Base-by-base conservation (phyloP, 2,797 vertebrate species). In the Discoglossus pictus region DNA sequence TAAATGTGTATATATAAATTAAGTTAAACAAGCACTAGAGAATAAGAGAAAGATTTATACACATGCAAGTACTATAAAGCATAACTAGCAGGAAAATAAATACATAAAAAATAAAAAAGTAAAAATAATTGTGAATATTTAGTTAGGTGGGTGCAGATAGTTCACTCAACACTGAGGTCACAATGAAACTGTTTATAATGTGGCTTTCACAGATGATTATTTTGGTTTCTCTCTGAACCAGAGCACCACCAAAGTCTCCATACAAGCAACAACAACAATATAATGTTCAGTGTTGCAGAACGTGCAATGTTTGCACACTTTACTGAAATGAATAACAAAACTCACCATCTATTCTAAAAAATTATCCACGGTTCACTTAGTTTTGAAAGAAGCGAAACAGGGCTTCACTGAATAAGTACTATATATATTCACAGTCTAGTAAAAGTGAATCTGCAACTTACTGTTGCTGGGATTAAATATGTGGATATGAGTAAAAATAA, bases 321-420 rank as follows among this genome's bases (percentile, higher is more conserved):
- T 47, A 38, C 35, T 51, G 18, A 61, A 69, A 20, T 62, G 59
- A 70, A 62, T 69, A 55, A 63, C 34, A 7, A 55, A 59, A 56
- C 55, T 62, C 31, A 39, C 31, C 35, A 55, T 34, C 42, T 39
- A 62, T 70, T 56, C 51, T 55, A n/a, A 1, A 16, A 56, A 55
- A 62, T 70, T 48, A 56, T 50, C 24, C 23, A 50, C n/a, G 60
- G 59, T 70, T 56, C 59, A 70, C 16, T 17, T 42, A 31, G 17
- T 27, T 31, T 36, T 34, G 67, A 70, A 55, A 70, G 43, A 70
- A 48, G 20, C 42, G 60, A 62, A 56, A 40, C 51, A 4, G 52
- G 15, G 59, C 51, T 56, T 34, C 42, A 34, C 13, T 48, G 48
- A 55, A 62, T 50, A 46, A 46, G 44, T 18, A 7, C 51, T 39